Evolutionary conservation across 1,140 invertebrate genomes (phyloP).

Genomic region (Venturia canescens): DNA sequence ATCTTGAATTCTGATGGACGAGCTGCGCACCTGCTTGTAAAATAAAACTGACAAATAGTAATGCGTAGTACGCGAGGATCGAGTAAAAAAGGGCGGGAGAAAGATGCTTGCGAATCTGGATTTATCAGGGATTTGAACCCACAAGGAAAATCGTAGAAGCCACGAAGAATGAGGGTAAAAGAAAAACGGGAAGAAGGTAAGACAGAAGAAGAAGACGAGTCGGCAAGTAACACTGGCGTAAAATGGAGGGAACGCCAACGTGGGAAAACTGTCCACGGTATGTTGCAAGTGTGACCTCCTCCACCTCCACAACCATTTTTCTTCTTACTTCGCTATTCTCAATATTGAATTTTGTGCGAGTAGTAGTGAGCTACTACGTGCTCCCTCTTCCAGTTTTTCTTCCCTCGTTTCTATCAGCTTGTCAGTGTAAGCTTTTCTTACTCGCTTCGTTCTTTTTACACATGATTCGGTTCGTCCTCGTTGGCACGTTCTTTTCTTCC

Average conservation of each 20-base stretch:
- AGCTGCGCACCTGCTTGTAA: not conserved
- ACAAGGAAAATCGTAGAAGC: not conserved
- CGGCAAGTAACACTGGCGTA: not conserved
- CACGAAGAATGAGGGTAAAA: not conserved
- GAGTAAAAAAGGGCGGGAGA: not conserved
- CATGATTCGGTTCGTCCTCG: conserved; percentile 27
- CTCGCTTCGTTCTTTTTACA: conserved; percentile 22
- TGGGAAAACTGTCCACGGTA: conserved; percentile 52
- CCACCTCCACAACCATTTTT: conserved; percentile 13
- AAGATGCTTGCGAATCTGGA: conserved; percentile 9
- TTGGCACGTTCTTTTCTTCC: not conserved
- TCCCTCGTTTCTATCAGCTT: not conserved
- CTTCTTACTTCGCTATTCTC: conserved; percentile 38
- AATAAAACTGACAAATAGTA: not conserved
- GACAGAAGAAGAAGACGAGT: not conserved
- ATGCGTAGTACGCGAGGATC: not conserved
- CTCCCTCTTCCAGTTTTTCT: not conserved
- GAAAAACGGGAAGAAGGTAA: not conserved
- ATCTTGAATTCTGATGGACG: not conserved
- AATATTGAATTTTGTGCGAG: conserved; percentile 10
- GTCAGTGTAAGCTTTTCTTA: not conserved
- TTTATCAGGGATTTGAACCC: not conserved
- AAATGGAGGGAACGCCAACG: conserved; percentile 34
- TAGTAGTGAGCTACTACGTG: not conserved
- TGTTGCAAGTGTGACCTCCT: conserved; percentile 54